Conservation (phyloP, 2,797 vertebrate species). For the Loriculus beryllinus region DNA sequence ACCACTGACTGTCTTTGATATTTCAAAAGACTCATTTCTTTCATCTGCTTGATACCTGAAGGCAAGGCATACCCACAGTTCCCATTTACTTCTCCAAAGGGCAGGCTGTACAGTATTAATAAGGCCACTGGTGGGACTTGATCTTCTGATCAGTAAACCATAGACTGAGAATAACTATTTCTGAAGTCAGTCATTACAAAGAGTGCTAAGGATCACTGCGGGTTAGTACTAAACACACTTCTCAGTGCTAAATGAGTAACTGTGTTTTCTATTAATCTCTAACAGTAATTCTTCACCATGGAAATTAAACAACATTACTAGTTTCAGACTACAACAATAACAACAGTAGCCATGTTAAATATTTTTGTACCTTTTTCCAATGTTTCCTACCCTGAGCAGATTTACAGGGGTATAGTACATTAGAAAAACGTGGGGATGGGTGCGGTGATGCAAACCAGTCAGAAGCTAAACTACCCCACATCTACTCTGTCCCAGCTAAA, state of each 20-base stretch:
- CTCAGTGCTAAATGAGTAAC: background rate
- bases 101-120: background rate
- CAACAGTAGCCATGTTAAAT: slow-evolving; percentile 3
- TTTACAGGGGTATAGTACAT: background rate
- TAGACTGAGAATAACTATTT: background rate
- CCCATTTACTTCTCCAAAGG: background rate
- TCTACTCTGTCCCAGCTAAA: background rate
- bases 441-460: background rate
- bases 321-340: background rate
- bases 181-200: background rate
- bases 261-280: slow-evolving; percentile 6
- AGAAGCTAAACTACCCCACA: background rate
- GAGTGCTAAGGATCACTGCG: background rate
- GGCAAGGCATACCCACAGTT: background rate
- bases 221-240: background rate
- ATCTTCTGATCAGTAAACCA: background rate
- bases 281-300: background rate
- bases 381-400: background rate
- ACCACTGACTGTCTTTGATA: background rate
- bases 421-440: background rate
- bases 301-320: slow-evolving; percentile 1
- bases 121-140: background rate
- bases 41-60: background rate
- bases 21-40: background rate
- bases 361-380: background rate